Evolutionary conservation across 2,113 vertebrate genomes (phyloP), one percentile per base, ranked within the genome.

Genomic region (Dipodomys stephensi): DNA sequence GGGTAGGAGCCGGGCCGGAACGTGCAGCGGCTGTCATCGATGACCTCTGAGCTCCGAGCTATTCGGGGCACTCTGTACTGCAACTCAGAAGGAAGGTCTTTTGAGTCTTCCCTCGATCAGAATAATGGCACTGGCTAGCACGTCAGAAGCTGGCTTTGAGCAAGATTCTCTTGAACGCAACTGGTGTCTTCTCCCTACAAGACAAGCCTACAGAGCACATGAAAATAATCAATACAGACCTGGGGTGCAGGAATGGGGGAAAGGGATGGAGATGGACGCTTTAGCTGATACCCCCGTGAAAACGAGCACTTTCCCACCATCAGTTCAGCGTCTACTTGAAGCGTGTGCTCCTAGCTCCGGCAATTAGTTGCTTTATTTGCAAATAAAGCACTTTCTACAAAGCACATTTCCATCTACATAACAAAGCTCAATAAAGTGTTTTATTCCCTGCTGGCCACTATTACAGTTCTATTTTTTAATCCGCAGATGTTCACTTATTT

Each of bases 341-440:
- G 80, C 64, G 72, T 84, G 16, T 83, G 92, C 94, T 96, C 94
- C 93, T 83, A 92, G 86, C 77, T 90, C 57, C 46, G 68, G 94
- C 83, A 96, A 96, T 97, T 95, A 97, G 93, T 94, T 96, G 90
- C 88, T 97, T 96, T 97, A 97, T 96, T 97, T 97, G 96, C 93
- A 96, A 97, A 97, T 96, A 97, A 96, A 97, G 86, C 86, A 96
- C 86, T 97, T 97, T 96, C 93, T 93, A 94, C 96, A 96, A 96
- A 97, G 88, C 96, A 93, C 93, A 96, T 96, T 96, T 88, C 80
- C 80, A 96, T 97, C 95, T 96, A 92, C 93, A 96, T 96, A 97
- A 96, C 97, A 97, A 97, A 97, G 92, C 97, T 94, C 96, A 92
- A 94, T 97, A 97, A 97, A 97, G 86, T 97, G 88, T 95, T 96